Percentiles rank a stretch among this genome's conserved stretches.
Conservation (phyloP, 2,888 invertebrate species). For the Sthenelais limicola region DNA sequence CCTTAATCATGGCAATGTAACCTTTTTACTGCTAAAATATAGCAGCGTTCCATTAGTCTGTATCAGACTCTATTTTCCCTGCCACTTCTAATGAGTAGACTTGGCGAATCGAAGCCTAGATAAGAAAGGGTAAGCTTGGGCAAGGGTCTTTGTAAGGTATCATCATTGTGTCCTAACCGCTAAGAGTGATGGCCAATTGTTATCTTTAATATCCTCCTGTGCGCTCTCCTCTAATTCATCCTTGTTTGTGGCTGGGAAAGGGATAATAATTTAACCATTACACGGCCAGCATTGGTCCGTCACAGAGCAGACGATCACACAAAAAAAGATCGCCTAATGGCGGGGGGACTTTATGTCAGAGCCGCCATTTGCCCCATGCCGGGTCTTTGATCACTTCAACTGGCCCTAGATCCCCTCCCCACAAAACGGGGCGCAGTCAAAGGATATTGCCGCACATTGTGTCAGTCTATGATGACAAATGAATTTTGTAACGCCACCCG, state of each 20-base stretch:
- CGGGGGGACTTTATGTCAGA: conserved; percentile 21
- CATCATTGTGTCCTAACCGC: too few species aligned
- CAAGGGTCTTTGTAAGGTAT: too few species aligned
- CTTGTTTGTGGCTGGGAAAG: background rate
- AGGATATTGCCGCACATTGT: conserved; percentile 27
- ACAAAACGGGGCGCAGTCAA: background rate
- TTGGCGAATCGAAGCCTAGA: too few species aligned
- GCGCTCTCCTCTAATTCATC: background rate
- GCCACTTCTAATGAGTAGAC: too few species aligned
- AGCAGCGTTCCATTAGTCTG: too few species aligned
- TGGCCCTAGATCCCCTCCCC: background rate
- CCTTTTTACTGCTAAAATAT: too few species aligned
- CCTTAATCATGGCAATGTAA: too few species aligned
- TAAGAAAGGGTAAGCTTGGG: too few species aligned
- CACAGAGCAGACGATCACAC: conserved; percentile 23
- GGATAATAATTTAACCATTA: conserved; percentile 17
- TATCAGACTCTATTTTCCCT: too few species aligned
- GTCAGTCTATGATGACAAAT: conserved; percentile 36
- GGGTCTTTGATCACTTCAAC: conserved; percentile 27
- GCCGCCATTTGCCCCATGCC: background rate
- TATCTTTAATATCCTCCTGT: too few species aligned
- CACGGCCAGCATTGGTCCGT: background rate
- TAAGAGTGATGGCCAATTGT: too few species aligned
- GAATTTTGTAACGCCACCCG: conserved; percentile 13
- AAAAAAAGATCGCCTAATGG: conserved; percentile 26